Base-by-base conservation (phyloP, 1,140 invertebrate genomes). In the Calycopis cecrops region DNA sequence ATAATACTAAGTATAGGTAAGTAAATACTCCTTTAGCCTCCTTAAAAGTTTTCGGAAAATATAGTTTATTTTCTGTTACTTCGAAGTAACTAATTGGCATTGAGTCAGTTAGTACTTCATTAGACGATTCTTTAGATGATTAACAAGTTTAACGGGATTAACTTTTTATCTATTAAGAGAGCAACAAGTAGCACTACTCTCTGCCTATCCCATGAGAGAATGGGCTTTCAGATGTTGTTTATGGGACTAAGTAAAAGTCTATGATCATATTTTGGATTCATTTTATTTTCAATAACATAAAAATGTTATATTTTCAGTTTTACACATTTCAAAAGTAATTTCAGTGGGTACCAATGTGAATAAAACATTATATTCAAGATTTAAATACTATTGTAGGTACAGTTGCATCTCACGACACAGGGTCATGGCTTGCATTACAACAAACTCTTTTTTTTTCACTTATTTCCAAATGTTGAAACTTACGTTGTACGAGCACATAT, bases 251-350 rank as follows among this genome's bases (percentile, higher is more conserved):
- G 21, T n/a, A 44, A 44, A 44, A 44, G 14, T 16, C 40, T 9
- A 9, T 44, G 7, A 44, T 44, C 14, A 44, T 82, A 79, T 88
- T 88, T 88, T 85, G 85, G 74, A 80, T 85, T 87, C 84, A 85
- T 87, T 88, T 88, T 88, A 88, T 88, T 88, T 88, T 88, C 83
- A 88, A 87, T 88, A 88, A 88, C 87, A 88, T 88, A 88, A 88
- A 88, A 88, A 88, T 88, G 86, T 88, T 88, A 88, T 88, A 80
- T 81, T 85, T 87, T 76, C 76, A 69, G 76, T 87, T 85, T 81
- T 82, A 85, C 73, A 85, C 76, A 82, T 79, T 79, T 85, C 69
- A 65, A 83, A 85, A 83, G 75, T 68, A 80, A 85, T 76, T 72
- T 78, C 71, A 78, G 75, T 81, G 69, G 71, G 68, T 79, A 78